These are phyloP conservation scores for Limnodromus scolopaceus DNA, from an alignment of 2,797 vertebrate genomes.

Conservation along the genomic window DNA sequence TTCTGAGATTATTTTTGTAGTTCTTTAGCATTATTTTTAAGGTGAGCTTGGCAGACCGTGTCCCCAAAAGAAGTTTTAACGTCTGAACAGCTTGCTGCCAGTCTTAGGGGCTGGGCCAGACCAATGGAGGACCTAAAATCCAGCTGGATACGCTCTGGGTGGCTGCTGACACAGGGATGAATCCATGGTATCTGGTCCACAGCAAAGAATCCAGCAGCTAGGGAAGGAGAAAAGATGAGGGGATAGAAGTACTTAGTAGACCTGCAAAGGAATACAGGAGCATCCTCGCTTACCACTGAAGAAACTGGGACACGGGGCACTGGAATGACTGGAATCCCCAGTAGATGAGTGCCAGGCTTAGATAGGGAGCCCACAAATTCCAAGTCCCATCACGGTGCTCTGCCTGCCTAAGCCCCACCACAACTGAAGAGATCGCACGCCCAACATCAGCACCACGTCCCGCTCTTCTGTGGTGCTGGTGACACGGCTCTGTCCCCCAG, in stretches of 20 bases:
- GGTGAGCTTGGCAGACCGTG: not conserved
- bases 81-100: not conserved
- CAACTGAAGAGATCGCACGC: fast-evolving
- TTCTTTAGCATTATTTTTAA: not conserved
- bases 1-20: constrained; percentile 15
- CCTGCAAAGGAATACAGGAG: not conserved
- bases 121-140: not conserved
- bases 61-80: not conserved
- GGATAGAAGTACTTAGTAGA: not conserved
- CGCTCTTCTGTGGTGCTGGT: not conserved
- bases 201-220: not conserved
- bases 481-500: not conserved
- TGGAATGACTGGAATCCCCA: not conserved
- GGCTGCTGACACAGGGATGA: not conserved
- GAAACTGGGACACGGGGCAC: not conserved
- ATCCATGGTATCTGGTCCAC: not conserved
- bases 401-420: not conserved
- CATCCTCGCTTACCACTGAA: not conserved
- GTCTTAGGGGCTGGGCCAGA: not conserved
- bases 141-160: not conserved
- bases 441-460: not conserved
- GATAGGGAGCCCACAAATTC: not conserved
- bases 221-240: too few relatives aligned
- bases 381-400: not conserved
- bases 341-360: not conserved